Evolutionary conservation across 2,888 invertebrate species (phyloP).

Genomic region (Neoaliturus tenellus): DNA sequence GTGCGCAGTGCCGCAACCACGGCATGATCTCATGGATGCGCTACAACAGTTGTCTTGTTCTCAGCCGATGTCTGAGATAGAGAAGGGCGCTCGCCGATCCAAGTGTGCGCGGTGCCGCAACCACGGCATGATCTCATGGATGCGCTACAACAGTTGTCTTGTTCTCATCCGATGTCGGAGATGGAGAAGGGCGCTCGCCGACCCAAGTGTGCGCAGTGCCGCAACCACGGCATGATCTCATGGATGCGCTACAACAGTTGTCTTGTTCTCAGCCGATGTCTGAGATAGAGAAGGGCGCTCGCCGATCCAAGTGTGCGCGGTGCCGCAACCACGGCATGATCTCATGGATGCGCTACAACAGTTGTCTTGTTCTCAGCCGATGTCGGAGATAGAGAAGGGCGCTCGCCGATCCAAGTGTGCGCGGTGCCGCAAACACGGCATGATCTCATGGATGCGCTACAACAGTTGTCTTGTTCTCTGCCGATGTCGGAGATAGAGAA

Average conservation of each 20-base stretch:
- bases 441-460: conserved; percentile 96
- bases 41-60: conserved; percentile 87
- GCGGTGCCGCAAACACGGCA: conserved; percentile 95
- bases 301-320: conserved; percentile 95
- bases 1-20: conserved; percentile 96
- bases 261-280: too few species aligned
- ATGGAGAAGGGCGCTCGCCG: conserved; percentile 78
- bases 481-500: conserved; percentile 71
- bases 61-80: conserved; percentile 60
- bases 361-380: conserved; percentile 74
- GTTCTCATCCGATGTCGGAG: conserved; percentile 49
- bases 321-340: conserved; percentile 98
- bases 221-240: conserved; percentile 97
- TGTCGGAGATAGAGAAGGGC: conserved; percentile 70
- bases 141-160: conserved; percentile 90
- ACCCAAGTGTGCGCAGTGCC: conserved; percentile 96
- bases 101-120: conserved; percentile 97
- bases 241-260: conserved; percentile 97
- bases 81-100: conserved; percentile 82
- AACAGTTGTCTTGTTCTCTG: conserved; percentile 78
- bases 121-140: conserved; percentile 96
- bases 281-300: conserved; percentile 74
- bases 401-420: conserved; percentile 94
- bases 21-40: conserved; percentile 96
- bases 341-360: conserved; percentile 95